These are phyloP conservation scores for Leistus spinibarbis DNA, from an alignment of 2,888 invertebrate species.

Conservation along the genomic window DNA sequence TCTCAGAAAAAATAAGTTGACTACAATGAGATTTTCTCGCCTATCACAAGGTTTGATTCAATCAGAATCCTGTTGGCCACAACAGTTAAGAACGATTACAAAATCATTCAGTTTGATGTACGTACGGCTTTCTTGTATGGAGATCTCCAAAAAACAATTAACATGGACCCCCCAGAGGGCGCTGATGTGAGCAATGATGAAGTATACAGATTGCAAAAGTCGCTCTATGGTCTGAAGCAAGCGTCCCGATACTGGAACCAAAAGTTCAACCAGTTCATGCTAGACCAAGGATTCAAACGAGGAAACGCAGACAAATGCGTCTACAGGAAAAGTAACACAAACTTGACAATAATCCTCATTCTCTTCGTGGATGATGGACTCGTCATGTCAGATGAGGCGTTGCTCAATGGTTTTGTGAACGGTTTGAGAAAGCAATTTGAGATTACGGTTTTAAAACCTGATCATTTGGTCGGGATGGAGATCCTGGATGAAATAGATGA, in stretches of 20 bases:
- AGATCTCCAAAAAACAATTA: conserved; percentile 30
- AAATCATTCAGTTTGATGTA: conserved; percentile 37
- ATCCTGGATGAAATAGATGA: neutral
- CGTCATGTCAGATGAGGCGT: conserved; percentile 5
- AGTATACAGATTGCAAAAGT: conserved; percentile 22
- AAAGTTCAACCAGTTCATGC: conserved; percentile 33
- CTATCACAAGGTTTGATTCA: conserved; percentile 21
- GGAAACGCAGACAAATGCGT: conserved; percentile 12
- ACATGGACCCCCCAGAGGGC: conserved; percentile 28
- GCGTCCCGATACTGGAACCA: conserved; percentile 41
- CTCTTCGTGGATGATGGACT: conserved; percentile 7
- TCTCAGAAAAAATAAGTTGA: too few species aligned
- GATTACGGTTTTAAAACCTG: neutral
- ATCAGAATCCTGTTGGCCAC: conserved; percentile 20
- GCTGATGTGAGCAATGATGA: neutral
- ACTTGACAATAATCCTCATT: conserved; percentile 2
- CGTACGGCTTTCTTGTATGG: conserved; percentile 10
- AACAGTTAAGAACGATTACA: conserved; percentile 1
- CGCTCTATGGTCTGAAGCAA: conserved; percentile 33
- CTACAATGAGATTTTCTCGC: too few species aligned
- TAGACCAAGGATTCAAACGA: neutral
- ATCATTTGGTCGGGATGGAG: neutral
- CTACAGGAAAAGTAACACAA: neutral
- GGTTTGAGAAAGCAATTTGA: neutral
- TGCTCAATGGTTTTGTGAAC: neutral